phyloP scores from a whole-genome alignment of 2,797 vertebrate genomes.

The Lophius americanus region DNA sequence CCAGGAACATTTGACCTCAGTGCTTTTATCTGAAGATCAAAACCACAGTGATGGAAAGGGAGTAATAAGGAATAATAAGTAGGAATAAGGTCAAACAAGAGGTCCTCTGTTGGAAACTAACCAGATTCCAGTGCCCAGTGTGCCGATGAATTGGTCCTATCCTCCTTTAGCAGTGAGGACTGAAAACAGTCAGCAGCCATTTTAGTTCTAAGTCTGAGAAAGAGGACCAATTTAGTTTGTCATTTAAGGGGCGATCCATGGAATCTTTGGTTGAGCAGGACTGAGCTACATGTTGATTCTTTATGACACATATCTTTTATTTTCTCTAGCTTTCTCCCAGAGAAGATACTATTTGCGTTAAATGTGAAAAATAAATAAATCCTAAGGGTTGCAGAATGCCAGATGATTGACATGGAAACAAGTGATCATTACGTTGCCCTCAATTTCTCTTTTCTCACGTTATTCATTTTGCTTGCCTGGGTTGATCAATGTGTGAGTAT shows the following conservation, averaged over 20 bases:
- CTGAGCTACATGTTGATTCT: constrained; percentile 14
- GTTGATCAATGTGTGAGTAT: constrained; percentile 50
- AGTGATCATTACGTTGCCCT: constrained; percentile 34
- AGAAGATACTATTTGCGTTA: constrained; percentile 28
- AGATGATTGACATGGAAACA: constrained; percentile 28
- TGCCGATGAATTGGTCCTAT: constrained; percentile 40
- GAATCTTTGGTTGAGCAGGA: constrained; percentile 4
- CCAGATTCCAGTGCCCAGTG: constrained; percentile 52
- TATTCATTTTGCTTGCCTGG: constrained; percentile 32
- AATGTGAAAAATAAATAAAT: constrained; percentile 24
- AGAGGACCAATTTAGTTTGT: constrained; percentile 29
- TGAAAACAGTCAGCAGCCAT: constrained; percentile 33
- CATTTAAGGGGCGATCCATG: background rate
- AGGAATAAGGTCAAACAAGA: constrained; percentile 47
- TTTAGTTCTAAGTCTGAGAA: constrained; percentile 36
- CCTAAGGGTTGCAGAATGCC: background rate
- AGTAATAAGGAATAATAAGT: background rate
- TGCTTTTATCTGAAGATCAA: constrained; percentile 46
- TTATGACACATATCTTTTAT: constrained; percentile 27
- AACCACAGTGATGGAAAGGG: constrained; percentile 48
- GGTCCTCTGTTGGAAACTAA: constrained; percentile 58
- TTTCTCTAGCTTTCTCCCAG: constrained; percentile 3
- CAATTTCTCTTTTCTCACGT: constrained; percentile 33
- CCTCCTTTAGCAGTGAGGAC: constrained; percentile 34
- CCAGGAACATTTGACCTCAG: constrained; percentile 33